Percentiles rank a stretch among this genome's conserved stretches.
phyloP scores from a whole-genome alignment of 2,888 invertebrate genomes.

The Scaptodrosophila latifasciaeformis region DNA sequence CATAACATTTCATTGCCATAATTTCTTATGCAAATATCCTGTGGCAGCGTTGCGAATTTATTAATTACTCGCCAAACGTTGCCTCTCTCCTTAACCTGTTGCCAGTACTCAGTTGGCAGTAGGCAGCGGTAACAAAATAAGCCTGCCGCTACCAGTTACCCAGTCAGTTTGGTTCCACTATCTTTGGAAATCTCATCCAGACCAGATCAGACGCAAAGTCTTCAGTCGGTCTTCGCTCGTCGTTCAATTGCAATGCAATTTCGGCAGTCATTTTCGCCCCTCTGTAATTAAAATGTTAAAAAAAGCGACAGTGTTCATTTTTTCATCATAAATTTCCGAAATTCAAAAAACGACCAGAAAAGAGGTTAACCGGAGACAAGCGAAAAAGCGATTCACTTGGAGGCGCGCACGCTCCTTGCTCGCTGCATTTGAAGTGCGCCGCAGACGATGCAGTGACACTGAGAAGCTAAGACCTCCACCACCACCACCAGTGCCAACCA shows the following conservation, averaged over 20 bases:
- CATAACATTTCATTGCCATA: constrained; percentile 72
- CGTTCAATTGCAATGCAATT: constrained; percentile 2
- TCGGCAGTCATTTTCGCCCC: constrained; percentile 4
- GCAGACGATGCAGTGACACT: constrained; percentile 20
- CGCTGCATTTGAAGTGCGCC: constrained; percentile 58
- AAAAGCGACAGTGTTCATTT: constrained; percentile 67
- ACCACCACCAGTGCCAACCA: no score
- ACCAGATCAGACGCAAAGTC: constrained; percentile 5
- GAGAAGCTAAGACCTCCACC: constrained; percentile 25
- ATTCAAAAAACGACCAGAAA: constrained; percentile 1
- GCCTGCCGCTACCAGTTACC: constrained; percentile 16
- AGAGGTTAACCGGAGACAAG: background rate
- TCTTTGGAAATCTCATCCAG: constrained; percentile 17
- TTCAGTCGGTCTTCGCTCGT: no score
- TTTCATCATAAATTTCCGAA: constrained; percentile 66
- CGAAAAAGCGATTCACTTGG: no score
- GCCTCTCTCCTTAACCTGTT: background rate
- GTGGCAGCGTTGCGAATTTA: constrained; percentile 68
- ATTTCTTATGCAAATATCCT: constrained; percentile 72
- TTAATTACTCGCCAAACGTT: constrained; percentile 57
- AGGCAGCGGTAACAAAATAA: no score
- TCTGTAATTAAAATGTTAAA: constrained; percentile 66
- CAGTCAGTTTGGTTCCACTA: background rate
- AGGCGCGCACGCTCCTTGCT: constrained; percentile 28
- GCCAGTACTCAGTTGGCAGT: no score